phyloP scores from a whole-genome alignment of 1,140 invertebrate species.

The Medauroidea extradentata region DNA sequence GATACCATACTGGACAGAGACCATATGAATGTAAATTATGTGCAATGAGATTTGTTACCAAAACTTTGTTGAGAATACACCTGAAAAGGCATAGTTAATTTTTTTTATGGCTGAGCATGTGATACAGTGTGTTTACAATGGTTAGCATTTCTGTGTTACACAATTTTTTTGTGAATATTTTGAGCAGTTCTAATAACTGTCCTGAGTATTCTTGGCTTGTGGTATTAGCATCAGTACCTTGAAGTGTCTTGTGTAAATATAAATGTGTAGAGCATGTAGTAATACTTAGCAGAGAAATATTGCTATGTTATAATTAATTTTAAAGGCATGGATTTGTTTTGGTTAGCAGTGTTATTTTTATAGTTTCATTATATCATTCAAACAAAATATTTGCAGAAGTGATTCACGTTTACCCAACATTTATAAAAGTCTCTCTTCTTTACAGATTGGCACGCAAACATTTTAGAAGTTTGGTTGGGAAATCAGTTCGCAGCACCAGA shows the following conservation, averaged over 20 bases:
- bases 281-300: background rate
- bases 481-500: background rate
- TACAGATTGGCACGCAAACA: constrained; percentile 6
- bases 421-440: background rate
- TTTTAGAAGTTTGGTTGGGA: background rate
- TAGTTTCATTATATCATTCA: background rate
- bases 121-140: background rate
- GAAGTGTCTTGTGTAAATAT: background rate
- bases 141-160: background rate
- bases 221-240: background rate
- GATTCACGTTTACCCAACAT: background rate
- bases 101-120: background rate
- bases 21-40: constrained; percentile 64
- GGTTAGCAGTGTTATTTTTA: background rate
- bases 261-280: background rate
- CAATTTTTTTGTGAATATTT: background rate
- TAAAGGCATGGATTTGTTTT: background rate
- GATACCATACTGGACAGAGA: constrained; percentile 64
- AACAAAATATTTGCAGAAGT: background rate
- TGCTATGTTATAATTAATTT: background rate
- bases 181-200: background rate
- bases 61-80: constrained; percentile 50
- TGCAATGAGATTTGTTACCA: constrained; percentile 68
- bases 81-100: background rate
- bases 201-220: background rate